These are phyloP conservation scores for Trididemnum clinides DNA, from an alignment of 23 tunicate species.

Conservation along the genomic window DNA sequence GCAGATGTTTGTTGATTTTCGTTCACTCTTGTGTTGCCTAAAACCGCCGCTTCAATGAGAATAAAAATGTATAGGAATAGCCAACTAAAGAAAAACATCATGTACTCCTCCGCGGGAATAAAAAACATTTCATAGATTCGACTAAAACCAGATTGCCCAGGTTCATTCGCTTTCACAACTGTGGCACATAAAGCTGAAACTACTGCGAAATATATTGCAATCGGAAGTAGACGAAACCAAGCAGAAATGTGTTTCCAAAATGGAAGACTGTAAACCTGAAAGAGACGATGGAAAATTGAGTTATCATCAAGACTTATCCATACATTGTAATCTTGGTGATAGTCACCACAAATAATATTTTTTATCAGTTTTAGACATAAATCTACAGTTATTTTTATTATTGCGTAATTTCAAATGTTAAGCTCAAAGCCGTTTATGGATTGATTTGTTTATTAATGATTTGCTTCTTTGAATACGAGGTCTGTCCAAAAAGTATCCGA, in stretches of 20 bases:
- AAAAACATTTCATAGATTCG: constrained; percentile 82
- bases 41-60: constrained; percentile 43
- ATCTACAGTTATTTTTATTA: too few species aligned
- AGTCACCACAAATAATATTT: too few species aligned
- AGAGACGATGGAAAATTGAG: too few species aligned
- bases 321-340: too few species aligned
- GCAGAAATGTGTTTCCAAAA: constrained; percentile 88
- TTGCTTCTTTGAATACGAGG: too few species aligned
- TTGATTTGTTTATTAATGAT: too few species aligned
- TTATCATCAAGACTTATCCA: too few species aligned
- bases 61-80: constrained; percentile 69
- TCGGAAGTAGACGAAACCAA: constrained; percentile 79
- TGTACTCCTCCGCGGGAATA: constrained; percentile 81
- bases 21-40: constrained; percentile 7
- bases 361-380: too few species aligned
- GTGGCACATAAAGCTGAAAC: constrained; percentile 76
- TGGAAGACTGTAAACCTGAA: constrained; percentile 82
- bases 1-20: constrained; percentile 38
- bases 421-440: too few species aligned
- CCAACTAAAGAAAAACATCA: constrained; percentile 74
- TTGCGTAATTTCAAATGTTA: too few species aligned
- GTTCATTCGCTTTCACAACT: constrained; percentile 48
- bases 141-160: constrained; percentile 59
- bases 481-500: too few species aligned
- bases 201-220: constrained; percentile 35